phyloP scores from a whole-genome alignment of 1,140 invertebrate genomes.

The Dendrolimus punctatus region DNA sequence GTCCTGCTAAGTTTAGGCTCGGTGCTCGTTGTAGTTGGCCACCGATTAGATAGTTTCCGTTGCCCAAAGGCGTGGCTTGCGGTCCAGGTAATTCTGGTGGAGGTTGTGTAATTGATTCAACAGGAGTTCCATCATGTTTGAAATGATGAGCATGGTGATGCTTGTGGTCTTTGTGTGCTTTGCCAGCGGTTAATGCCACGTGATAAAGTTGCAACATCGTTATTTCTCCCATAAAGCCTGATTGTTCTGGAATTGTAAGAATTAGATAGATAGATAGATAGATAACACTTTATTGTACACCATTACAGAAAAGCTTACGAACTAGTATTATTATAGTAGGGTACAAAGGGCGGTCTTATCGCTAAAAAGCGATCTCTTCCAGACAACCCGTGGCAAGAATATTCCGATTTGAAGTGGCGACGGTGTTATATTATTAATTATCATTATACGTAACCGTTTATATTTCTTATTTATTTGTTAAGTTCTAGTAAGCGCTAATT shows the following conservation, averaged over 20 bases:
- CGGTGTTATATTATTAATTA: too few relatives aligned
- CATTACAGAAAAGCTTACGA: too few relatives aligned
- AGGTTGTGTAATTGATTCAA: constrained; percentile 69
- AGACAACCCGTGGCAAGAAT: too few relatives aligned
- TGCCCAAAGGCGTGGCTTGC: constrained; percentile 59
- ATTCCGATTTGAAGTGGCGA: too few relatives aligned
- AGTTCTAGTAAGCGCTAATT: too few relatives aligned
- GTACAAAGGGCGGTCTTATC: too few relatives aligned
- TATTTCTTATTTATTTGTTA: too few relatives aligned
- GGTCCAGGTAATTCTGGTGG: constrained; percentile 73
- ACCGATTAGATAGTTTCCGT: constrained; percentile 76
- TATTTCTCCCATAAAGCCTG: constrained; percentile 82
- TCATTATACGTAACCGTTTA: too few relatives aligned
- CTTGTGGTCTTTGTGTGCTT: constrained; percentile 87
- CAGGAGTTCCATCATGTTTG: constrained; percentile 79
- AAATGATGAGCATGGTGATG: constrained; percentile 87
- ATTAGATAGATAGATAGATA: too few relatives aligned
- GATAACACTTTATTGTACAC: too few relatives aligned
- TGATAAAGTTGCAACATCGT: constrained; percentile 85
- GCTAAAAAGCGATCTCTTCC: too few relatives aligned
- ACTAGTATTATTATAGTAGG: too few relatives aligned
- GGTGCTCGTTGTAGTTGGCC: constrained; percentile 81
- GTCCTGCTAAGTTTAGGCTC: constrained; percentile 73
- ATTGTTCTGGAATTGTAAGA: constrained; percentile 60
- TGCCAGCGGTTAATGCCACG: constrained; percentile 84